Percentiles rank a stretch among this genome's conserved stretches.
Conservation (phyloP, 2,113 vertebrate species). For the Columbina picui region DNA sequence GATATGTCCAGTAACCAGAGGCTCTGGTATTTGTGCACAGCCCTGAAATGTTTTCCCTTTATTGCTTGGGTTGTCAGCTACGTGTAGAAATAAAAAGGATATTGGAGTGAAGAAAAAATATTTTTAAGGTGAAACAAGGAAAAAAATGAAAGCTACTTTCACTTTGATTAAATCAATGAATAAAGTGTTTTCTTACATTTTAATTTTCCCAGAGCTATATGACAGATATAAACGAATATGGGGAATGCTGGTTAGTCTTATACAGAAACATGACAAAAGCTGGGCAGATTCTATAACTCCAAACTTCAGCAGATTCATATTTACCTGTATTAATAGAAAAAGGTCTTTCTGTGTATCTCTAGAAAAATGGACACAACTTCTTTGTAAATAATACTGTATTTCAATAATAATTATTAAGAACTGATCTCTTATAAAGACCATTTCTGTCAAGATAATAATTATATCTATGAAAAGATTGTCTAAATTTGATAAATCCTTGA, state of each 20-base stretch:
- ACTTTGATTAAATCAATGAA: neutral
- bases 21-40: neutral
- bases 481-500: neutral
- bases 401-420: neutral
- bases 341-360: neutral
- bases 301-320: neutral
- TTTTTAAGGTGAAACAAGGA: neutral
- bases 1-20: neutral
- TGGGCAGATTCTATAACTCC: neutral
- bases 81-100: neutral
- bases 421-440: neutral
- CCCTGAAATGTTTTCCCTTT: neutral
- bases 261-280: neutral
- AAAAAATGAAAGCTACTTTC: neutral
- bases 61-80: neutral
- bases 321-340: neutral
- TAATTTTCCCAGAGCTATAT: neutral
- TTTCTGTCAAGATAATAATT: neutral
- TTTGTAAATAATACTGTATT: neutral
- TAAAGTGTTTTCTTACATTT: neutral
- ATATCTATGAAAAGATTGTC: neutral
- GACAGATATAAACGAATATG: neutral
- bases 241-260: neutral
- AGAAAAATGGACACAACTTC: neutral
- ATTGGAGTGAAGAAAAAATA: neutral